Conservation (phyloP, 2,797 vertebrate genomes). For the Sciurus vulgaris region DNA sequence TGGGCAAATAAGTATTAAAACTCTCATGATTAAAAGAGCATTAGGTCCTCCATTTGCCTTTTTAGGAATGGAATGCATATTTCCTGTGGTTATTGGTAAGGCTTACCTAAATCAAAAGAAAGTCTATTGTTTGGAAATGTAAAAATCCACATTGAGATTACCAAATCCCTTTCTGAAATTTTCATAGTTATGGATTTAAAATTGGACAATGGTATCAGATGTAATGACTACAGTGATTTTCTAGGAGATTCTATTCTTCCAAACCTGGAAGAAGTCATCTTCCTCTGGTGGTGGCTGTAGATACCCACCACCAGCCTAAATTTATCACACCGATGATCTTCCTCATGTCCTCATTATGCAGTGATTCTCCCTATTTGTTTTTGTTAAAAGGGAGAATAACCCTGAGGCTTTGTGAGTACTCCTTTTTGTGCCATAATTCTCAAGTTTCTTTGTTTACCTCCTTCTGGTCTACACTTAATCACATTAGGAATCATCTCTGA, state of each 20-base stretch:
- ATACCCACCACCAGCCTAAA: not conserved
- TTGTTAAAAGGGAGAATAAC: not conserved
- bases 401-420: not conserved
- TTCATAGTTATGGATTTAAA: not conserved
- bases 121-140: not conserved
- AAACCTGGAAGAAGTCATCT: not conserved
- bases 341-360: not conserved
- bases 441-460: slow-evolving; percentile 33
- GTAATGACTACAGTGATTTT: not conserved
- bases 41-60: not conserved
- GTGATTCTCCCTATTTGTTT: not conserved
- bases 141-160: slow-evolving; percentile 22
- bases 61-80: not conserved
- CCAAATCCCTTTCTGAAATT: not conserved
- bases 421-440: not conserved
- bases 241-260: slow-evolving; percentile 15
- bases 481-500: not conserved
- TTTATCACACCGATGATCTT: not conserved
- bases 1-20: slow-evolving; percentile 17
- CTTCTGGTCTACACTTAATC: not conserved
- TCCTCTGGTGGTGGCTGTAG: fast-evolving
- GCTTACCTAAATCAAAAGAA: not conserved
- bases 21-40: not conserved
- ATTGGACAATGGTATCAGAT: not conserved
- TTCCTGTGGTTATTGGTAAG: not conserved